A percentile compares a stretch with the other conserved stretches of the same genome.
Evolutionary conservation across 1,140 invertebrate species (phyloP).

Genomic region (Penaeus indicus): DNA sequence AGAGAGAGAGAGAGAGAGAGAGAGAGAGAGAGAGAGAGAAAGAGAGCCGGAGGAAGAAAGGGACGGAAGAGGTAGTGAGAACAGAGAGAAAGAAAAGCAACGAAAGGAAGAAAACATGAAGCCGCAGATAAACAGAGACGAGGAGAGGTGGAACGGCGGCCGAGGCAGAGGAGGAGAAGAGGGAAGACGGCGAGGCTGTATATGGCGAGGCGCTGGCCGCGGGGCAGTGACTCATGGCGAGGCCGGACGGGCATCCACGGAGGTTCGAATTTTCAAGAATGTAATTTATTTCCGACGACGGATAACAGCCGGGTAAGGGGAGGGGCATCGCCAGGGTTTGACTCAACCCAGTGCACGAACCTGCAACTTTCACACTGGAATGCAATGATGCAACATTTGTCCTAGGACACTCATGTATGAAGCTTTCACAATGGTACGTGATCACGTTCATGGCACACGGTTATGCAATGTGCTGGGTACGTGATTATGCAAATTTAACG

Average conservation of each 20-base stretch:
- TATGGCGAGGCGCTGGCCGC: neutral
- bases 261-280: neutral
- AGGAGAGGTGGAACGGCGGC: neutral
- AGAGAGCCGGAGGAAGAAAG: no score
- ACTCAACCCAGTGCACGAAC: neutral
- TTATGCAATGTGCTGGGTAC: no score
- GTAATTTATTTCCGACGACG: constrained; percentile 1
- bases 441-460: neutral
- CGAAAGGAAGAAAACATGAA: neutral
- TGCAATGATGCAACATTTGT: no score
- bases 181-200: neutral
- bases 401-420: no score
- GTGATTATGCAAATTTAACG: no score
- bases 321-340: no score
- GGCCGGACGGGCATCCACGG: neutral
- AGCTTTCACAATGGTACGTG: neutral
- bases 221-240: neutral
- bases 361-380: no score
- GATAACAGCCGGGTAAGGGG: no score
- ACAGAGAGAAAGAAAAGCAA: no score
- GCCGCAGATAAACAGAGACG: neutral
- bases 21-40: no score
- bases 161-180: neutral
- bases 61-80: no score
- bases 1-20: no score